Evolutionary conservation across 2,797 vertebrate species (phyloP), one percentile per base, ranked within the genome.

Genomic region (Todus mexicanus): DNA sequence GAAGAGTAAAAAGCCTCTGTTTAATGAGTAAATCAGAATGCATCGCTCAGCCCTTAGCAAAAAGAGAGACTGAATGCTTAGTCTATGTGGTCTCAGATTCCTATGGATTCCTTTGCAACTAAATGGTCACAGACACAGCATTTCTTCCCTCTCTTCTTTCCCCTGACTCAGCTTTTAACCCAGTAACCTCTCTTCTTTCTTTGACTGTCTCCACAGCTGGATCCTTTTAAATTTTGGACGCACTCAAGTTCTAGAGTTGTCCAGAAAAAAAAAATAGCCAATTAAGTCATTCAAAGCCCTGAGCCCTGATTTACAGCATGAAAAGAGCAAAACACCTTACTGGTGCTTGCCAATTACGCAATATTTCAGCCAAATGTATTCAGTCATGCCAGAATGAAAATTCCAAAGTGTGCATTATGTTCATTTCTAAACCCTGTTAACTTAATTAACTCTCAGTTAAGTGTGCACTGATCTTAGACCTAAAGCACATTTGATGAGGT

Each of bases 341-440:
- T 38, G 14, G 43, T 73, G 40, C 76, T 91, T 92, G 87, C 89
- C 94, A 93, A 60, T 70, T 84, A 87, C 5, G 9, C 0, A 6
- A 8, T 80, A 87, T 75, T 94, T 87, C 57, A 80, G 95, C 91
- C 94, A 96, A 94, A 76, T 75, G 37, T 61, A 89, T 61, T 83
- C 60, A 93, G 77, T 89, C 42, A 70, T 37, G 65, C 72, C 72
- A 94, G 92, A 93, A 85, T 29, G 35, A 64, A 87, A 95, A 85
- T 80, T 96, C 76, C 72, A 75, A 77, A 84, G 27, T n/a, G 42
- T 53, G 61, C 69, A 71, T 92, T 87, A 89, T 68, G 59, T 59
- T 92, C 69, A 77, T 80, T 92, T 93, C 91, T 95, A 95, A 95
- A 87, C 82, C 50, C n/a, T 72, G 84, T 71, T 94, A 94, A 87